phyloP scores from a whole-genome alignment of 2,113 vertebrate genomes.

The Eupsittula cactorum region DNA sequence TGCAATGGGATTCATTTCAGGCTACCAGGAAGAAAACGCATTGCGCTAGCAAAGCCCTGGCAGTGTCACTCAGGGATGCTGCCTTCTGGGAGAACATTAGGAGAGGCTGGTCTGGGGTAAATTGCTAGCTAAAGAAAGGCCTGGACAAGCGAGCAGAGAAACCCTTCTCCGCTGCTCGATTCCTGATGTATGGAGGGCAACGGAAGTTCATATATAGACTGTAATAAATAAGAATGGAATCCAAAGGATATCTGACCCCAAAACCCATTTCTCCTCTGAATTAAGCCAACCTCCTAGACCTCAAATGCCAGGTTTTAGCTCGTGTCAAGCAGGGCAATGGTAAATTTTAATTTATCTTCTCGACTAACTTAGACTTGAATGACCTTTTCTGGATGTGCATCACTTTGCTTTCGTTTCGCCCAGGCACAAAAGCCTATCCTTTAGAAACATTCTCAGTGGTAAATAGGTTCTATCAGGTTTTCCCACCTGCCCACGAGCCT shows the following conservation, averaged over 20 bases:
- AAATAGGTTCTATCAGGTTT: background rate
- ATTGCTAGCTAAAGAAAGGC: background rate
- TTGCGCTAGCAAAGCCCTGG: background rate
- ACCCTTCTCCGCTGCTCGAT: background rate
- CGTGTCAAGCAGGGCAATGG: background rate
- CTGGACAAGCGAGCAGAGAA: background rate
- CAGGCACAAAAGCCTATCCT: background rate
- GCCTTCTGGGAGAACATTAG: background rate
- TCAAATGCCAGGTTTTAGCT: background rate
- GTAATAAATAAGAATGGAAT: background rate
- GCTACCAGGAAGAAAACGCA: background rate
- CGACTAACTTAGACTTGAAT: background rate
- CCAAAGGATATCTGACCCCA: background rate
- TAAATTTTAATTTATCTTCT: background rate
- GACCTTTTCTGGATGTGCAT: background rate
- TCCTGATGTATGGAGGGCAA: background rate
- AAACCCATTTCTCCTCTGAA: background rate
- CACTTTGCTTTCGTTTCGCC: background rate
- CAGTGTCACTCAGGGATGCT: rapidly evolving
- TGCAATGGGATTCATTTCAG: background rate
- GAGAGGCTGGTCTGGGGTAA: background rate
- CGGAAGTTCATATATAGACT: background rate
- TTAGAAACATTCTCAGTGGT: background rate
- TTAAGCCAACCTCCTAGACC: background rate
- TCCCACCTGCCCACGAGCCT: background rate